Conservation (phyloP, 2,888 invertebrate genomes). For the Sesia apiformis region DNA sequence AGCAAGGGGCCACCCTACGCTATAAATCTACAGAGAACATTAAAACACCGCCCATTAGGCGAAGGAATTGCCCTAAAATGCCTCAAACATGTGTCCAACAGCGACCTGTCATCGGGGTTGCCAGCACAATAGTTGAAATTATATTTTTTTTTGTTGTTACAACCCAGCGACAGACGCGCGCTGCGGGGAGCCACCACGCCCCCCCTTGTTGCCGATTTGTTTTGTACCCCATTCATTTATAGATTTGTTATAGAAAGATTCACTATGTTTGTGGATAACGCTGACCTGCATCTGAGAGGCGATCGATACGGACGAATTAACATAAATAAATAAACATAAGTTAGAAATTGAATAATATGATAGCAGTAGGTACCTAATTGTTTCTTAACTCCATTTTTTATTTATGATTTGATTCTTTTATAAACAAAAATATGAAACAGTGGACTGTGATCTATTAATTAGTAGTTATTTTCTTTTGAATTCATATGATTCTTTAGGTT, state of each 20-base stretch:
- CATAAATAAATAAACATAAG: no score
- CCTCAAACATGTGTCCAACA: conserved; percentile 69
- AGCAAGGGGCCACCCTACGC: conserved; percentile 41
- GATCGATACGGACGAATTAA: no score
- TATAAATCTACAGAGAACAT: conserved; percentile 62
- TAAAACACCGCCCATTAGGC: conserved; percentile 67
- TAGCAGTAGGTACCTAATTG: no score
- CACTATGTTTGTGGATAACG: no score
- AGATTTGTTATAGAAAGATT: conserved; percentile 18
- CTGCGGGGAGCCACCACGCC: conserved; percentile 64
- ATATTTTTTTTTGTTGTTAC: conserved; percentile 60
- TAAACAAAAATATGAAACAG: no score
- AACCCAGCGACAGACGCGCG: conserved; percentile 69
- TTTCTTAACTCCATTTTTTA: no score
- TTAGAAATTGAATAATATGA: no score
- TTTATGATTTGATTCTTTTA: no score
- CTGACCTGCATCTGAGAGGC: no score
- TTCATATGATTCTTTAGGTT: no score
- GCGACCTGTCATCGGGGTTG: conserved; percentile 72
- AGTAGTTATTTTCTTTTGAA: no score
- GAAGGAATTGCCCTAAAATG: conserved; percentile 69
- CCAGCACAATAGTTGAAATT: conserved; percentile 54
- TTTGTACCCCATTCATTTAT: conserved; percentile 56
- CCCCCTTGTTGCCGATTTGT: conserved; percentile 64
- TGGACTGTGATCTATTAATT: no score